Evolutionary conservation across 2,797 vertebrate species (phyloP).

Genomic region (Epinephelus awoara): DNA sequence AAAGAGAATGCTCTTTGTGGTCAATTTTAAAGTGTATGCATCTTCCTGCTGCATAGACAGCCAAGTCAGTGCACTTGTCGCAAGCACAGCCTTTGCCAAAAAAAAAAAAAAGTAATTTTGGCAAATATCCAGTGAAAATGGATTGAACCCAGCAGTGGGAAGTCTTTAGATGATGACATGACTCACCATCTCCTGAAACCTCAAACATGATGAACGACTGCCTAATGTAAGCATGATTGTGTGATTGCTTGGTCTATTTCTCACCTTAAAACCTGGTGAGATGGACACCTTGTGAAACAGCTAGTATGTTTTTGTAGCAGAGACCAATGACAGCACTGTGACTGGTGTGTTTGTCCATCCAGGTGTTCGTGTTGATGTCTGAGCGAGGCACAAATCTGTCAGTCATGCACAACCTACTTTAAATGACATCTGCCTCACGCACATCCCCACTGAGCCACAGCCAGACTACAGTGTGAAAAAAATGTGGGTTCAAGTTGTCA

Average conservation of each 20-base stretch:
- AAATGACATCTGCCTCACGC: neutral
- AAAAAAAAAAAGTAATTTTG: too few relatives aligned
- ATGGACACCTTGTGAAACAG: too few relatives aligned
- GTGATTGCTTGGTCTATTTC: neutral
- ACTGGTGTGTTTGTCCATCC: neutral
- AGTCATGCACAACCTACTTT: neutral
- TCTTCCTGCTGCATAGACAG: too few relatives aligned
- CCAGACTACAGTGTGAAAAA: neutral
- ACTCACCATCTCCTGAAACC: neutral
- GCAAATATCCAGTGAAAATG: too few relatives aligned
- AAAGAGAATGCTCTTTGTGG: too few relatives aligned
- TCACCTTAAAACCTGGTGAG: too few relatives aligned
- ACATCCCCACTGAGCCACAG: neutral
- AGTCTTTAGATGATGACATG: constrained; percentile 15
- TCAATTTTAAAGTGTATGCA: too few relatives aligned
- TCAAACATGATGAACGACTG: neutral
- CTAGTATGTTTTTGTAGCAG: too few relatives aligned
- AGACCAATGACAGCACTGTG: too few relatives aligned
- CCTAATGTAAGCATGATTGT: neutral
- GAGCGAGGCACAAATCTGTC: neutral
- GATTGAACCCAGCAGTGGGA: too few relatives aligned
- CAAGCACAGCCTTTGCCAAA: too few relatives aligned
- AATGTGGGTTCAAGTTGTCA: neutral
- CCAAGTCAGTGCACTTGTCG: too few relatives aligned
- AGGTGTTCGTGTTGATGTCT: neutral